Evolutionary conservation across 2,113 vertebrate species (phyloP), one percentile per base, ranked within the genome.

Genomic region (Leucoraja erinaceus): DNA sequence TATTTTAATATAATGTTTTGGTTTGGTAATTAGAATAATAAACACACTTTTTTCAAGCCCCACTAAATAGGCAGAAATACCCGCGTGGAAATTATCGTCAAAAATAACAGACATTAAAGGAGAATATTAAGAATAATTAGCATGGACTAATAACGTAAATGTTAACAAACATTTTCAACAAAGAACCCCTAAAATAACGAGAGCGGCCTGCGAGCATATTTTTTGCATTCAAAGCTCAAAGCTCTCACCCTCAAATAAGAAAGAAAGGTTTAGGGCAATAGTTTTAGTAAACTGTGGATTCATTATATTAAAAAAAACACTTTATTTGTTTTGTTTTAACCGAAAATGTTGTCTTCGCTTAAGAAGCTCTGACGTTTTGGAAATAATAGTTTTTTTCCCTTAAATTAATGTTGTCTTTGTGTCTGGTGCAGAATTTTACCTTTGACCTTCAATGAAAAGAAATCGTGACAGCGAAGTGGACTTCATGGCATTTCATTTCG

Each of bases 361-460:
- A 28, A 22, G 66, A 54, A 91, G 28, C 12, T 28, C n/a, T 28
- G 31, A 11, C 9, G 33, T 54, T 91, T 54, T 28, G 33, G 22
- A 47, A 91, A 54, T 72, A 31, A 20, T 25, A 5, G 72, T 91
- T 72, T 3, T 72, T 88, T 88, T 91, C 2, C 47, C 63, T 88
- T 88, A 31, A 63, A 91, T 28, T 72, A 72, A 91, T 91, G 14
- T 16, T 54, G 20, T 74, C 72, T 74, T 72, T 91, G 66, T 74
- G 33, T 91, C 90, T 72, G 18, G 31, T 91, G 90, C 68, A 91
- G 90, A 91, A 72, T 72, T 91, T 91, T 72, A 91, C 68, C 31
- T 70, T 91, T 72, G 66, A 91, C 66, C 33, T 47, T 38, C 90
- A 91, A 47, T 90, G 86, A 47, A 47, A 91, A 91, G 38, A 72